Evolutionary conservation across 2,797 vertebrate species (phyloP).

Genomic region (Crenuchus spilurus): DNA sequence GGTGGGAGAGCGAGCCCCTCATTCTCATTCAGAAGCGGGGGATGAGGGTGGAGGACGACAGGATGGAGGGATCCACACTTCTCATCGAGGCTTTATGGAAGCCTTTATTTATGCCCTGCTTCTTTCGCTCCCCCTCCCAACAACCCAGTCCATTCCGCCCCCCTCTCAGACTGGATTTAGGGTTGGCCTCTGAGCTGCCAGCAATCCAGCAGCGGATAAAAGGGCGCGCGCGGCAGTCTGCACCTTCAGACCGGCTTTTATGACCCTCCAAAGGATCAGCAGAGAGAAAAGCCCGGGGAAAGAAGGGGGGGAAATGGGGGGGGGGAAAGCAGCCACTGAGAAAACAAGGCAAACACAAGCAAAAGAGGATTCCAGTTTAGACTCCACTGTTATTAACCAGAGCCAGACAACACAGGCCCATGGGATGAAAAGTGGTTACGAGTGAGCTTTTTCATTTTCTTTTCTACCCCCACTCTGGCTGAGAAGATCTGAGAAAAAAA

Average conservation of each 20-base stretch:
- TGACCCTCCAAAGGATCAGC: conserved; percentile 78
- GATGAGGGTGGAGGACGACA: conserved; percentile 32
- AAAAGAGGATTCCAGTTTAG: conserved; percentile 44
- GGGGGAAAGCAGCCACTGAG: conserved; percentile 58
- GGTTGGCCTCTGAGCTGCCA: conserved; percentile 73
- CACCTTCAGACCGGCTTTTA: conserved; percentile 76
- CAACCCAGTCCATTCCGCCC: conserved; percentile 10
- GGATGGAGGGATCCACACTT: conserved; percentile 50
- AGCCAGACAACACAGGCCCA: conserved; percentile 26
- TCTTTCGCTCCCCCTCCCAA: conserved; percentile 8
- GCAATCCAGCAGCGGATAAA: conserved; percentile 76
- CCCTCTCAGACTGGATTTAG: conserved; percentile 70
- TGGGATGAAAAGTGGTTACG: conserved; percentile 17
- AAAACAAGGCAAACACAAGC: conserved; percentile 64
- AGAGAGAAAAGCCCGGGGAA: conserved; percentile 64
- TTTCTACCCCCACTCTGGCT: neutral
- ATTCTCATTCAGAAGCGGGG: conserved; percentile 54
- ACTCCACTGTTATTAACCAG: conserved; percentile 44
- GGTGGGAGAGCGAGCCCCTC: conserved; percentile 53
- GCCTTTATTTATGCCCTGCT: conserved; percentile 49
- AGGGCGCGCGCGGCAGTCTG: conserved; percentile 75
- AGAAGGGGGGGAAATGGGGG: conserved; percentile 55
- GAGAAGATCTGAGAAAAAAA: conserved; percentile 9
- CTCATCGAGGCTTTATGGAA: conserved; percentile 52
- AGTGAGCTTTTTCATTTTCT: neutral